Percentiles rank a stretch among this genome's conserved stretches.
Conservation (phyloP, 2,797 vertebrate species). For the Chelonia mydas region DNA sequence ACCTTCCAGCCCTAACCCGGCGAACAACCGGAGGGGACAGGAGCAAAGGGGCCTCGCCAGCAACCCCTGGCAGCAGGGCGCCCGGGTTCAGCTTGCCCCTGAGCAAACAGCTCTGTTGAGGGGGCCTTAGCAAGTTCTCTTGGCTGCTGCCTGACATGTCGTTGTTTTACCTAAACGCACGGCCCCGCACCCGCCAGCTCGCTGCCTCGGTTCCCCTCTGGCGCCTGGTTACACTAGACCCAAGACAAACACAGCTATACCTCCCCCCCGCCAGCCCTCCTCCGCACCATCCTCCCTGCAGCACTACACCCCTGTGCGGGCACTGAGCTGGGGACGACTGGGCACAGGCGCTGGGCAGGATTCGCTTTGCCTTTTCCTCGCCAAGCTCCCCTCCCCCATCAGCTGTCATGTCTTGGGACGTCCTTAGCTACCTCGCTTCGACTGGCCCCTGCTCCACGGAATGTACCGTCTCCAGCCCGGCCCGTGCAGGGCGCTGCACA, state of each 20-base stretch:
- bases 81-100: neutral
- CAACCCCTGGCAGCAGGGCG: neutral
- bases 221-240: neutral
- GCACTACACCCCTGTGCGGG: neutral
- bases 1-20: neutral
- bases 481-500: no score
- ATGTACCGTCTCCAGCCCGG: neutral
- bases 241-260: neutral
- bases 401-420: neutral
- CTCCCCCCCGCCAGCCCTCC: neutral
- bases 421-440: neutral
- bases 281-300: neutral
- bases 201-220: neutral
- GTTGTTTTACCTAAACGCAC: neutral
- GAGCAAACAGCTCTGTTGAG: no score
- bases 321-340: neutral
- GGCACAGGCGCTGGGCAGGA: neutral
- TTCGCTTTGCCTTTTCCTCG: neutral
- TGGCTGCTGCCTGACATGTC: no score
- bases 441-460: neutral
- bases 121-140: no score
- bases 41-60: neutral
- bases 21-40: neutral
- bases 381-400: neutral
- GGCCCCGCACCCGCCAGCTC: no score